Evolutionary conservation across 2,113 vertebrate species (phyloP).

Genomic region (Phycodurus eques): DNA sequence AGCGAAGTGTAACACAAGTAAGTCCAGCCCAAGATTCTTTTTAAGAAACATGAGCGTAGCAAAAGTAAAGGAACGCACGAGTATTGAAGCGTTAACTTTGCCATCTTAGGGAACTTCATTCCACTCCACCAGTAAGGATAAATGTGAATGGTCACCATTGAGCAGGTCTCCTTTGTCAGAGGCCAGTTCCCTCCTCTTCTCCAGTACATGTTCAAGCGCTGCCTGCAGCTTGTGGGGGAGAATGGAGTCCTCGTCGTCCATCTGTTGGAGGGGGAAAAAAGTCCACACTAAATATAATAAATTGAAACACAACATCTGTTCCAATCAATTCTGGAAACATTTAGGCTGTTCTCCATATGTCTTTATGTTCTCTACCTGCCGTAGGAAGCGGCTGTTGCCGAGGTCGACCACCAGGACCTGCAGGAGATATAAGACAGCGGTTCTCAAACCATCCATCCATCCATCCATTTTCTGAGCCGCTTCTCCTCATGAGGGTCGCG

Average conservation of each 20-base stretch:
- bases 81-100: neutral
- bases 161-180: constrained; percentile 78
- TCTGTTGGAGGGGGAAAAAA: constrained; percentile 60
- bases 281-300: constrained; percentile 1
- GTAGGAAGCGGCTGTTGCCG: constrained; percentile 87
- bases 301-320: constrained; percentile 18
- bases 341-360: neutral
- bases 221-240: constrained; percentile 93
- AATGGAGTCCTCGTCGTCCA: constrained; percentile 95
- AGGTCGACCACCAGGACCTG: constrained; percentile 95
- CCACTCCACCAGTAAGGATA: neutral
- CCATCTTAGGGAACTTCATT: neutral
- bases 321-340: neutral
- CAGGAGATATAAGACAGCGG: constrained; percentile 3
- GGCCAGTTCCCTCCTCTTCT: constrained; percentile 87
- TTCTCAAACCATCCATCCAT: constrained; percentile 5
- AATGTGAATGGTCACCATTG: constrained; percentile 60
- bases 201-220: constrained; percentile 87
- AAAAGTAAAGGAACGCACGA: neutral
- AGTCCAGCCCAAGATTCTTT: no score
- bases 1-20: no score
- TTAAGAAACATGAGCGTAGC: no score
- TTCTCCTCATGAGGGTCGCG: no score
- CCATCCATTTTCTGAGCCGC: no score
- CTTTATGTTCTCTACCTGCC: constrained; percentile 78